Evolutionary conservation across 2,797 vertebrate species (phyloP).

Genomic region (Galagoides demidoff): DNA sequence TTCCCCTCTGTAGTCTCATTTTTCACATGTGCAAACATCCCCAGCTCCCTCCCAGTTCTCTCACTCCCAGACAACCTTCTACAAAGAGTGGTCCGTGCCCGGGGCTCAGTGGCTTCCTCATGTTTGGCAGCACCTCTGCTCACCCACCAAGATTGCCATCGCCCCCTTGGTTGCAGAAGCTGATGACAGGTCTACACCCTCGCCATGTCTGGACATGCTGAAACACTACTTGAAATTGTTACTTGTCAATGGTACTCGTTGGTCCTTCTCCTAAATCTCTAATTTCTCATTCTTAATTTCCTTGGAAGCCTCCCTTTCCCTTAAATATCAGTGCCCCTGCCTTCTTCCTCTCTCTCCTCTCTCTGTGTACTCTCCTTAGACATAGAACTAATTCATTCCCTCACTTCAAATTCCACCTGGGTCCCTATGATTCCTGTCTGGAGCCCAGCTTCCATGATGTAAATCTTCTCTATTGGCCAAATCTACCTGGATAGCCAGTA

Average conservation of each 20-base stretch:
- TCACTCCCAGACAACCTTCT: not conserved
- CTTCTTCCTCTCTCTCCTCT: not conserved
- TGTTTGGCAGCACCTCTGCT: not conserved
- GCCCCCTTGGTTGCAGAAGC: not conserved
- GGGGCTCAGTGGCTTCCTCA: not conserved
- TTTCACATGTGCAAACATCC: not conserved
- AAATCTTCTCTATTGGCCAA: not conserved
- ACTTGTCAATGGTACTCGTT: not conserved
- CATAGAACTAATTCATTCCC: not conserved
- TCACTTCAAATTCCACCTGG: not conserved
- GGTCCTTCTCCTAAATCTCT: not conserved
- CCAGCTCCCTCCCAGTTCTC: not conserved
- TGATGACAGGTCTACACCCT: too few species aligned
- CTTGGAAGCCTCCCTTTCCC: not conserved
- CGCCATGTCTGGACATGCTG: not conserved
- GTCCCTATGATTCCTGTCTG: not conserved
- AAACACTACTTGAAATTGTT: not conserved
- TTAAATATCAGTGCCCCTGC: not conserved
- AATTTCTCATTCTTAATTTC: not conserved
- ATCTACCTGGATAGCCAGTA: not conserved
- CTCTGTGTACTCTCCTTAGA: not conserved
- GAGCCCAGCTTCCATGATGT: not conserved
- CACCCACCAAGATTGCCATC: not conserved
- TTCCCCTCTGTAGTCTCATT: conserved; percentile 21
- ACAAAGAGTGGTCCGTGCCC: not conserved